phyloP scores from a whole-genome alignment of 2,888 invertebrate species.

The Lathronympha strigana region DNA sequence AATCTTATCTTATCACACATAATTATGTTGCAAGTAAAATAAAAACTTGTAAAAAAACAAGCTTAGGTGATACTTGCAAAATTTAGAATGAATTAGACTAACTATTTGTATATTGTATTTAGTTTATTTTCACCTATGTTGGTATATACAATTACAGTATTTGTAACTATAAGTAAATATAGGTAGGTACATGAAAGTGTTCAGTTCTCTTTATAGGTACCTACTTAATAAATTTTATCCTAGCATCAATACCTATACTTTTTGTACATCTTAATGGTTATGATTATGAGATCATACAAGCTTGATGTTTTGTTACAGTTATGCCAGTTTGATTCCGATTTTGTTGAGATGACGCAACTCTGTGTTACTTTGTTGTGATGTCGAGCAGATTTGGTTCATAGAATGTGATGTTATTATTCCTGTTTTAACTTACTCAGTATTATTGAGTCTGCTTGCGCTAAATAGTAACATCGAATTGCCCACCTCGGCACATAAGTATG shows the following conservation, averaged over 20 bases:
- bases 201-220: no score
- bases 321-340: constrained; percentile 1
- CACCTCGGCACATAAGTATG: not conserved
- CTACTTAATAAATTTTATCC: no score
- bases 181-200: no score
- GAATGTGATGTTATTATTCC: constrained; percentile 26
- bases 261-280: not conserved
- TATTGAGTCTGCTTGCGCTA: constrained; percentile 25
- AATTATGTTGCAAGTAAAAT: no score
- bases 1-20: no score
- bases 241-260: not conserved
- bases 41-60: no score
- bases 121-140: no score
- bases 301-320: constrained; percentile 9
- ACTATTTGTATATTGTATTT: no score
- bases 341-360: constrained; percentile 23
- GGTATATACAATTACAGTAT: no score
- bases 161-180: no score
- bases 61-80: no score
- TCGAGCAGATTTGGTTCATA: constrained; percentile 27
- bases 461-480: constrained; percentile 11
- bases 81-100: no score
- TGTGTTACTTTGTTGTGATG: constrained; percentile 9
- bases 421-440: constrained; percentile 26
- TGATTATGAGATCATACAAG: not conserved